Evolutionary conservation across 2,888 invertebrate species (phyloP).

Genomic region (Drosophila paranaensis): DNA sequence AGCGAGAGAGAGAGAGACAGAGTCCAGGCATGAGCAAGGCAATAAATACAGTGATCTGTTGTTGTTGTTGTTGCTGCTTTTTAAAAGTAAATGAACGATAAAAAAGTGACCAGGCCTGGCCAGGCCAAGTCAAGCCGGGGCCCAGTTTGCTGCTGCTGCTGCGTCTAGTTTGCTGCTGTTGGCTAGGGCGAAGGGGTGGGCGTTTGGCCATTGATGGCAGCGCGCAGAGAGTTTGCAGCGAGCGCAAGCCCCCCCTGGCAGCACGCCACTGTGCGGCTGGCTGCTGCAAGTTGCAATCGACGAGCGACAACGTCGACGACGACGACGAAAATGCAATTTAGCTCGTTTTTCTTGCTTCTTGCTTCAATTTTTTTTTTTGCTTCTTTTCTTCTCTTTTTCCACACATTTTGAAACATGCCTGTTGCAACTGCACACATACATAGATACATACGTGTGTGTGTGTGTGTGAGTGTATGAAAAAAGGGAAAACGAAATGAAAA

Average conservation of each 20-base stretch:
- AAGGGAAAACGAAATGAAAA: constrained; percentile 81
- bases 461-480: constrained; percentile 56
- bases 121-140: constrained; percentile 48
- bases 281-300: constrained; percentile 65
- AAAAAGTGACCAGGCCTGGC: constrained; percentile 71
- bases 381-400: constrained; percentile 40
- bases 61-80: constrained; percentile 54
- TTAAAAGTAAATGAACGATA: constrained; percentile 79
- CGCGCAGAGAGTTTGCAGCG: constrained; percentile 17
- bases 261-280: constrained; percentile 63
- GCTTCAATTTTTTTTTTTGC: constrained; percentile 61
- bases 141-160: constrained; percentile 14
- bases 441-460: not conserved
- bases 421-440: constrained; percentile 40
- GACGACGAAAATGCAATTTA: constrained; percentile 78
- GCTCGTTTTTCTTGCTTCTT: constrained; percentile 80
- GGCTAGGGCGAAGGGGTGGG: constrained; percentile 36
- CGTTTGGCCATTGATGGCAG: constrained; percentile 40
- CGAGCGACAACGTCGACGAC: constrained; percentile 64
- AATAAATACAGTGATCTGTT: constrained; percentile 68
- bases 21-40: constrained; percentile 63
- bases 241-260: constrained; percentile 25
- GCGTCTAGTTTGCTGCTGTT: constrained; percentile 31
- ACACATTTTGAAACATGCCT: constrained; percentile 62
- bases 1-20: constrained; percentile 2